Percentiles rank a stretch among this genome's conserved stretches.
These are phyloP conservation scores for Eubucco bourcierii DNA, from an alignment of 2,113 vertebrate species.

Conservation along the genomic window DNA sequence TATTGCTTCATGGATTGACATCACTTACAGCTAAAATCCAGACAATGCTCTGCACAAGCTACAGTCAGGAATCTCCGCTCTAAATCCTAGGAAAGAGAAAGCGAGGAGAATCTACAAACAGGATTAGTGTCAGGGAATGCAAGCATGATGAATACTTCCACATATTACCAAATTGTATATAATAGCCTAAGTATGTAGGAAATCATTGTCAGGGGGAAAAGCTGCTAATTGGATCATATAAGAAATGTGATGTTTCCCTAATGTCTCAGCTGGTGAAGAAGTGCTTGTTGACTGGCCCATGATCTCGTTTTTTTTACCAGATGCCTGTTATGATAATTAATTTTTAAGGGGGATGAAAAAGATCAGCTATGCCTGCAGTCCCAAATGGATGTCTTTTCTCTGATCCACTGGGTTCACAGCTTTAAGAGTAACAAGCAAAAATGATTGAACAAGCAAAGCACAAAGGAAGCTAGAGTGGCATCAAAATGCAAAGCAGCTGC, in stretches of 20 bases:
- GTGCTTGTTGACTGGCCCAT: not conserved
- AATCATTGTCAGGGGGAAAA: constrained; percentile 2
- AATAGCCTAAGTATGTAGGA: constrained; percentile 27
- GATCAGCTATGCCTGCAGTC: not conserved
- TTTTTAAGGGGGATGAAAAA: constrained; percentile 41
- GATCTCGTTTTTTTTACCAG: not conserved
- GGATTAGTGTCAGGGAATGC: constrained; percentile 47
- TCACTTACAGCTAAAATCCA: not conserved
- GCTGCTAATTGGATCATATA: constrained; percentile 53
- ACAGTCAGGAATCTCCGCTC: not conserved
- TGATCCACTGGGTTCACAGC: not conserved
- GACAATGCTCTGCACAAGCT: not conserved
- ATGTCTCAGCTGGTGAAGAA: constrained; percentile 9
- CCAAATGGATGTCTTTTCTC: not conserved
- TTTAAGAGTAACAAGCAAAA: not conserved
- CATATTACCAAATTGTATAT: constrained; percentile 13
- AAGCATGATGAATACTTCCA: constrained; percentile 20
- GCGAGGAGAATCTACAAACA: constrained; percentile 55
- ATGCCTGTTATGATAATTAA: constrained; percentile 6
- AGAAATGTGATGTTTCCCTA: not conserved
- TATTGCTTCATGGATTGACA: not conserved
- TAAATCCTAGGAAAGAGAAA: constrained; percentile 9
- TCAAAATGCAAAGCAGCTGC: not conserved
- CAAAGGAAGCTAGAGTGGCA: not conserved
- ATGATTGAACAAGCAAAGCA: not conserved